Evolutionary conservation across 2,113 vertebrate species (phyloP), one percentile per base, ranked within the genome.

Genomic region (Eublepharis macularius): DNA sequence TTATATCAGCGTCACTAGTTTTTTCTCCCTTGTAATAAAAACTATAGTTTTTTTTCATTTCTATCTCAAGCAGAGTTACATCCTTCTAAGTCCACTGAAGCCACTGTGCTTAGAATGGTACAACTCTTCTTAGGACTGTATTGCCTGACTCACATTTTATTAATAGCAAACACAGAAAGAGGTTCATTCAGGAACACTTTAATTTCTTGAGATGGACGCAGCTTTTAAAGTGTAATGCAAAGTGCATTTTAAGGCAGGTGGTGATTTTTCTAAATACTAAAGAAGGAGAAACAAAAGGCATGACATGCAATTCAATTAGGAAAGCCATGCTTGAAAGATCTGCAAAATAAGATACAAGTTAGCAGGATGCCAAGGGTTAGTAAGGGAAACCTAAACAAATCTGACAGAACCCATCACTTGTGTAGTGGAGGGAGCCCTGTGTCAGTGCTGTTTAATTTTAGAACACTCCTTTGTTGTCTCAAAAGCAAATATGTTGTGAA

Each of bases 261-360:
- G 54, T 7, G 10, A 43, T 65, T 90, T 65, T 57, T 80, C 82
- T 81, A 4, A 65, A 51, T 51, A 83, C 1, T 43, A 84, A 21
- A 72, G 80, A 10, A 81, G 86, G 82, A 16, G 70, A 16, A 47
- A 63, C 34, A 60, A 78, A 74, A 87, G 87, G 29, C 39, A 17
- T 41, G 41, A 78, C 0, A 1, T 88, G 57, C 8, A 80, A 69
- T 85, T 82, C 73, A 77, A 63, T 36, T 63, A 76, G 26, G 81
- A 87, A 92, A 87, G 41, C 24, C 68, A 68, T 75, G 3, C 19
- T 14, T 81, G 79, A 85, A 91, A 86, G 45, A 88, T 47, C 32
- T 88, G 82, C 82, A 82, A 86, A 87, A 85, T 84, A 54, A 88
- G 69, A 76, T 0, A 88, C 65, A 89, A 12, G 57, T 7, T 1